phyloP scores from a whole-genome alignment of 2,797 vertebrate species.

The Corythornis leucogaster region DNA sequence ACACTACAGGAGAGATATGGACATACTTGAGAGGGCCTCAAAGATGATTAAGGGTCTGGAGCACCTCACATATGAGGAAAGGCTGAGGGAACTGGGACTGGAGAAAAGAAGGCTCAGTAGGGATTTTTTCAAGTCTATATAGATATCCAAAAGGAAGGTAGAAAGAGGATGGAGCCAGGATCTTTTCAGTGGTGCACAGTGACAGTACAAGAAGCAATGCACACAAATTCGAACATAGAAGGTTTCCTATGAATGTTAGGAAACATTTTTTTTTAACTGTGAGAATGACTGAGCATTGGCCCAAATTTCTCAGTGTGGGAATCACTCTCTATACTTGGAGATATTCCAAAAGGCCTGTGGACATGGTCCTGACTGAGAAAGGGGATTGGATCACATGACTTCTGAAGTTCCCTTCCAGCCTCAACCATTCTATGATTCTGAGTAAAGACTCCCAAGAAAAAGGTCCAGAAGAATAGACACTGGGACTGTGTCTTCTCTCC shows the following conservation, averaged over 20 bases:
- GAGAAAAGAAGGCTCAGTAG: too few relatives aligned
- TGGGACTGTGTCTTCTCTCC: neutral
- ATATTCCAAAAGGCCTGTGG: neutral
- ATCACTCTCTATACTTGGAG: neutral
- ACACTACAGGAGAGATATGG: too few relatives aligned
- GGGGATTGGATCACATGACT: neutral
- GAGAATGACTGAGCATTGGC: neutral
- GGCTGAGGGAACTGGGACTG: too few relatives aligned
- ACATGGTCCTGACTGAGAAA: neutral
- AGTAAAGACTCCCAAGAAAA: neutral
- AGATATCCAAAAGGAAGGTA: too few relatives aligned
- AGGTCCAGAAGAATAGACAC: neutral
- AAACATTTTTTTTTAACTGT: neutral
- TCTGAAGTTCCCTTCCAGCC: neutral
- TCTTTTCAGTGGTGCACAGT: too few relatives aligned
- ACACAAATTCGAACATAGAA: neutral
- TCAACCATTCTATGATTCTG: neutral
- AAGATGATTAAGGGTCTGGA: too few relatives aligned
- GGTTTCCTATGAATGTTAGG: neutral
- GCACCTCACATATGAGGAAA: too few relatives aligned
- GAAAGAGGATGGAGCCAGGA: too few relatives aligned
- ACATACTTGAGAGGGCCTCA: too few relatives aligned
- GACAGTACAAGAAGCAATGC: neutral
- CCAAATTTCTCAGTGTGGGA: neutral
- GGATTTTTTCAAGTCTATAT: too few relatives aligned